Evolutionary conservation across 2,888 invertebrate species (phyloP).

Genomic region (Deroplatys truncata): DNA sequence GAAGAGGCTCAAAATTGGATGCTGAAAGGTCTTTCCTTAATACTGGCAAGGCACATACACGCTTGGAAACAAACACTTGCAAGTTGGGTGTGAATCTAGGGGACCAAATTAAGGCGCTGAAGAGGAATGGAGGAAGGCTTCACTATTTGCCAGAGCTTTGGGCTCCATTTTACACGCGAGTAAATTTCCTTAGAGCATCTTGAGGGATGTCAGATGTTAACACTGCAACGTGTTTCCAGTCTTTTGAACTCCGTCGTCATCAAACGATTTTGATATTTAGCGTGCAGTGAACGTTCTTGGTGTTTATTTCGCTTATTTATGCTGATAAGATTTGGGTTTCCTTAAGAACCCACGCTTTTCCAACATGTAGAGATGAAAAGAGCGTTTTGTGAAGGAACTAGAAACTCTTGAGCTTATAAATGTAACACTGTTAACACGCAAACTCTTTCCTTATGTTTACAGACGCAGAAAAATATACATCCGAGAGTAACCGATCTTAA

Average conservation of each 20-base stretch:
- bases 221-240: not conserved
- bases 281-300: not conserved
- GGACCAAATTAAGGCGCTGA: not conserved
- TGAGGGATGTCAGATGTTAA: not conserved
- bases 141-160: not conserved
- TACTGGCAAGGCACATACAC: not conserved
- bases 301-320: not conserved
- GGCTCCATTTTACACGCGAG: not conserved
- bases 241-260: not conserved
- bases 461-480: too few species aligned
- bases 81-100: not conserved
- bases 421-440: too few species aligned
- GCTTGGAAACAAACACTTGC: not conserved
- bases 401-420: not conserved
- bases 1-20: not conserved
- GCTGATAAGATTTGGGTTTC: not conserved
- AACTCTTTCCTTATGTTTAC: too few species aligned
- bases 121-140: not conserved
- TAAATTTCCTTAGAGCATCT: not conserved
- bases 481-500: too few species aligned
- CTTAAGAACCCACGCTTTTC: not conserved
- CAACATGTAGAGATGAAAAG: not conserved
- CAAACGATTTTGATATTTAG: not conserved
- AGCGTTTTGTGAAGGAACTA: not conserved
- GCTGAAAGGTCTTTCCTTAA: not conserved